A percentile compares a stretch with the other conserved stretches of the same genome.
Evolutionary conservation across 2,888 invertebrate genomes (phyloP).

Genomic region (Cerastis leucographa): DNA sequence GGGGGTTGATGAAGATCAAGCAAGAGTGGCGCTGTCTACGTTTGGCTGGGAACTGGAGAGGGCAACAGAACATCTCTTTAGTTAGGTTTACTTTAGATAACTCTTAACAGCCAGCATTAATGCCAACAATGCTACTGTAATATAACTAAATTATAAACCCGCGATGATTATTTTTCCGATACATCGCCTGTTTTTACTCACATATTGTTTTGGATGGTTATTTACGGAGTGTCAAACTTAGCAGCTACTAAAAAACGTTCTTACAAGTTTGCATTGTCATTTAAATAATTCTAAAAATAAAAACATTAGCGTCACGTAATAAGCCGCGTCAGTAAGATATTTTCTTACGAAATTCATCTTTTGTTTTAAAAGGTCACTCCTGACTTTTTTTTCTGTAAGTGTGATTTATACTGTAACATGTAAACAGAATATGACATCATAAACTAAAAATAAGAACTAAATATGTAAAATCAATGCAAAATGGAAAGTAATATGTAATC

Average conservation of each 20-base stretch:
- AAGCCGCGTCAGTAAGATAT: background rate
- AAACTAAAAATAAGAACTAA: too few relatives aligned
- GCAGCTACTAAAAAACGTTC: background rate
- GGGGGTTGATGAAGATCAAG: constrained; percentile 97
- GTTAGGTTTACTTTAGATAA: constrained; percentile 72
- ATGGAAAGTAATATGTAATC: too few relatives aligned
- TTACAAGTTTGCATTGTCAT: background rate
- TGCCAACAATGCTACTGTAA: constrained; percentile 56
- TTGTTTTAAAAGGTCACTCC: background rate
- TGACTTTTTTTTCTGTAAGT: background rate
- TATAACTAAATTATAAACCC: constrained; percentile 43
- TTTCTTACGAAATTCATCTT: background rate
- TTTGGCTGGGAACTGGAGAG: constrained; percentile 98
- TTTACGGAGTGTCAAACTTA: background rate
- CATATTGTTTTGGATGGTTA: constrained; percentile 21
- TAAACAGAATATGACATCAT: too few relatives aligned
- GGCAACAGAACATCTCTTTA: constrained; percentile 94
- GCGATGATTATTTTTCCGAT: constrained; percentile 46
- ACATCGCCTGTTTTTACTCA: constrained; percentile 38
- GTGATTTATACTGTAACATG: too few relatives aligned
- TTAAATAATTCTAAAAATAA: background rate
- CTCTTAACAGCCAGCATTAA: constrained; percentile 46
- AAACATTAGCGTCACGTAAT: background rate
- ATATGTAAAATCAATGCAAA: too few relatives aligned
- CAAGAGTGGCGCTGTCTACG: constrained; percentile 97